phyloP scores from a whole-genome alignment of 2,797 vertebrate species.

The Sandelia bainsii region DNA sequence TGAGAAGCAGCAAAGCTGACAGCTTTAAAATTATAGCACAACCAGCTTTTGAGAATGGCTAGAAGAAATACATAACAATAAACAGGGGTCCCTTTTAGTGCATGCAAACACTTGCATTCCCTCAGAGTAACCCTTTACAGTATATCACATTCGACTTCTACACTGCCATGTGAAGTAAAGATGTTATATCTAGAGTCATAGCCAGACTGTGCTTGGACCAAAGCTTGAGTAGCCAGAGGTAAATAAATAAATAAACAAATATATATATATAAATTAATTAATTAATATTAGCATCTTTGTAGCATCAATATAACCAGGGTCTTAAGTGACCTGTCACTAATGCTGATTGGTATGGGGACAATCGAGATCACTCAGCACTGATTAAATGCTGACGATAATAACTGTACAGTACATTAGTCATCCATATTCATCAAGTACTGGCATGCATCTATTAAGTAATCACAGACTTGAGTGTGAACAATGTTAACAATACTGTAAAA shows the following conservation, averaged over 20 bases:
- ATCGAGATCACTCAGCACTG: constrained; percentile 73
- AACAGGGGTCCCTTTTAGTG: constrained; percentile 20
- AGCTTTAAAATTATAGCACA: constrained; percentile 63
- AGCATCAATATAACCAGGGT: constrained; percentile 21
- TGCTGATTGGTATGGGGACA: constrained; percentile 62
- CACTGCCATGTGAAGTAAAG: neutral
- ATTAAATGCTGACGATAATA: constrained; percentile 76
- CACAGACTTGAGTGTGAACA: constrained; percentile 53
- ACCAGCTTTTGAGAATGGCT: constrained; percentile 34
- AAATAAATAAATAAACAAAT: neutral
- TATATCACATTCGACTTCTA: neutral
- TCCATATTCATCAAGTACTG: constrained; percentile 67
- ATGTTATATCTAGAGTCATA: neutral
- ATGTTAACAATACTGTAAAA: constrained; percentile 55
- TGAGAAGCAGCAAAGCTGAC: constrained; percentile 49
- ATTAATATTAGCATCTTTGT: constrained; percentile 15
- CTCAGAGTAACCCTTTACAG: constrained; percentile 8
- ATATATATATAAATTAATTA: constrained; percentile 15
- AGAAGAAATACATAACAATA: constrained; percentile 42
- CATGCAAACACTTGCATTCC: constrained; percentile 27
- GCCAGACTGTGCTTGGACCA: constrained; percentile 2
- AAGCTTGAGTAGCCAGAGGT: too few species aligned
- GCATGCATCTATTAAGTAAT: constrained; percentile 71
- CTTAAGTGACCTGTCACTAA: constrained; percentile 61
- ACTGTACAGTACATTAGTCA: constrained; percentile 64